A percentile compares a stretch with the other conserved stretches of the same genome.
Conservation (phyloP, 1,140 invertebrate species). For the Adoxophyes honmai region DNA sequence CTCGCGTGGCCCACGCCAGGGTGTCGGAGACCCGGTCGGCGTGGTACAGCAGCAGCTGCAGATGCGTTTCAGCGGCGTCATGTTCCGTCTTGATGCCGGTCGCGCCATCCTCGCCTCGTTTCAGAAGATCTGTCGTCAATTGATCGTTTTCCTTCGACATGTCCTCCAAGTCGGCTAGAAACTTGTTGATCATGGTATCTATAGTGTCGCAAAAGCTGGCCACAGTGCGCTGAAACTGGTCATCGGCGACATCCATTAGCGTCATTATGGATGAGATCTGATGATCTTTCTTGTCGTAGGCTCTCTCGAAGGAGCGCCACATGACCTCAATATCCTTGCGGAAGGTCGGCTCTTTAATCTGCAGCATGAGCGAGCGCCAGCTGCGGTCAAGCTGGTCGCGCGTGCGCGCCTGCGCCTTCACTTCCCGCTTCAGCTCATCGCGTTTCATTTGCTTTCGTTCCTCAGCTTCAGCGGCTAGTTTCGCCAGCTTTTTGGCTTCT, state of each 20-base stretch:
- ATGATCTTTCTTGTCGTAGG: conserved; percentile 62
- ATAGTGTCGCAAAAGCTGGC: conserved; percentile 63
- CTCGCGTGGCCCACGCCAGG: conserved; percentile 57
- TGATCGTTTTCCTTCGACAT: conserved; percentile 49
- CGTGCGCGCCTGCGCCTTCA: conserved; percentile 44
- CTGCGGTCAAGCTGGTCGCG: conserved; percentile 47
- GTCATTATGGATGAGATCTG: conserved; percentile 48
- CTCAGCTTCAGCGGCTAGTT: conserved; percentile 46
- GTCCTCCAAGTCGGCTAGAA: conserved; percentile 54
- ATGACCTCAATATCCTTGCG: conserved; percentile 61
- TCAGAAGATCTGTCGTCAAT: conserved; percentile 42
- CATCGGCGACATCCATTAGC: conserved; percentile 57
- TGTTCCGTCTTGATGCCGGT: conserved; percentile 46
- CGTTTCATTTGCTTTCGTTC: conserved; percentile 44
- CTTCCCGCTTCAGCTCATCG: conserved; percentile 51
- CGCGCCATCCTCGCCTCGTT: conserved; percentile 45
- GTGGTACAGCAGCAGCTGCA: conserved; percentile 59
- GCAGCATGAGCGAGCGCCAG: conserved; percentile 58
- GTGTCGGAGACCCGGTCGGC: conserved; percentile 56
- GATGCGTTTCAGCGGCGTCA: conserved; percentile 57
- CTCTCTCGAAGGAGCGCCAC: conserved; percentile 64
- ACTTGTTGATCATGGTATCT: conserved; percentile 65
- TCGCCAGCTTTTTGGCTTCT: conserved; percentile 49
- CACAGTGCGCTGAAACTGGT: conserved; percentile 63
- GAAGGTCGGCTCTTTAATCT: conserved; percentile 64